Percentiles rank a stretch among this genome's conserved stretches.
phyloP scores from a whole-genome alignment of 1,140 invertebrate species.

The Achroia grisella region DNA sequence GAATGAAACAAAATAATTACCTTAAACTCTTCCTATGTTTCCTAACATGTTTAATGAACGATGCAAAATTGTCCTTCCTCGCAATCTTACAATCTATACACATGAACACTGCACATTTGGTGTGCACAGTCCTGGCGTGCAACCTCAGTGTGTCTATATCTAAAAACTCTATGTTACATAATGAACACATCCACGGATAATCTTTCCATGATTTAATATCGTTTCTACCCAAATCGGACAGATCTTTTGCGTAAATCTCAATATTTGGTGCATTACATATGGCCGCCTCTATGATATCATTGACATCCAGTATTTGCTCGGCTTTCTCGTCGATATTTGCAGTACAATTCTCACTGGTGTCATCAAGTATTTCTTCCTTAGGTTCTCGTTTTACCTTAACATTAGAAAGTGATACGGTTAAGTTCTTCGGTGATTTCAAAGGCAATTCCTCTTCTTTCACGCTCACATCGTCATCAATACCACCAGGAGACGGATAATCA shows the following conservation, averaged over 20 bases:
- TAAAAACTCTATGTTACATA: conserved; percentile 49
- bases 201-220: conserved; percentile 32
- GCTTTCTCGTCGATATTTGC: conserved; percentile 1
- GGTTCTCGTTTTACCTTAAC: conserved; percentile 35
- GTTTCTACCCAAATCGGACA: conserved; percentile 16
- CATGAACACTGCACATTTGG: conserved; percentile 21
- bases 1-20: conserved; percentile 2
- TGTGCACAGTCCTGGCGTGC: conserved; percentile 25
- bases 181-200: conserved; percentile 48
- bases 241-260: conserved; percentile 37
- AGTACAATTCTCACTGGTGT: not conserved
- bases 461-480: conserved; percentile 3
- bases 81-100: conserved; percentile 22
- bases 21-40: conserved; percentile 23
- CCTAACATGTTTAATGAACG: conserved; percentile 21
- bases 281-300: conserved; percentile 38
- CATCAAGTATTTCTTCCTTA: conserved; percentile 28
- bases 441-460: conserved; percentile 16
- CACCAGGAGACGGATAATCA: conserved; percentile 19
- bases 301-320: conserved; percentile 32
- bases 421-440: not conserved
- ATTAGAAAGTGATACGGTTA: not conserved
- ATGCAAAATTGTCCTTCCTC: conserved; percentile 13
- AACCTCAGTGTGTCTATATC: conserved; percentile 35
- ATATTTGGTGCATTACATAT: conserved; percentile 28